Evolutionary conservation across 2,797 vertebrate species (phyloP).

Genomic region (Neosalanx taihuensis): DNA sequence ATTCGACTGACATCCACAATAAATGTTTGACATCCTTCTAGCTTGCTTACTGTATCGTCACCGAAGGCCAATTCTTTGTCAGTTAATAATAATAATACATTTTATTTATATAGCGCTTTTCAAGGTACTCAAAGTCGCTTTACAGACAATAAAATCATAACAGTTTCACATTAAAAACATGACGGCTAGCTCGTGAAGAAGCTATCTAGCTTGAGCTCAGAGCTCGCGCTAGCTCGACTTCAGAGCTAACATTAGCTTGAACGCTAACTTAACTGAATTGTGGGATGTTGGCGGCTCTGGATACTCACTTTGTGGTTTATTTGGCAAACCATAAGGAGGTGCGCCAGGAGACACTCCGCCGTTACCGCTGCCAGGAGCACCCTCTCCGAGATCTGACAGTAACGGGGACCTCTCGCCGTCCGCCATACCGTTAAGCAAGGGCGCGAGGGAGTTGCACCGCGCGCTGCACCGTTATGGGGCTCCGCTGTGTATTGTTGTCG

Average conservation of each 20-base stretch:
- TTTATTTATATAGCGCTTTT: too few species aligned
- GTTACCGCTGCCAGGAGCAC: constrained; percentile 75
- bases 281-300: constrained; percentile 36
- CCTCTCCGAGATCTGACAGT: constrained; percentile 83
- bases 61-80: neutral
- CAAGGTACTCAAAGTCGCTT: too few species aligned
- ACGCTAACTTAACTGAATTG: neutral
- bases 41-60: neutral
- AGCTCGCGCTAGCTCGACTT: neutral
- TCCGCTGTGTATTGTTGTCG: constrained; percentile 66
- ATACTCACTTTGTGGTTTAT: constrained; percentile 84
- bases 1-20: neutral
- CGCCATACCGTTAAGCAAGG: constrained; percentile 79
- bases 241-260: neutral
- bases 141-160: too few species aligned
- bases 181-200: neutral
- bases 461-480: constrained; percentile 41
- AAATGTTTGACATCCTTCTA: neutral
- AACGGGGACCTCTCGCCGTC: constrained; percentile 92
- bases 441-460: constrained; percentile 50
- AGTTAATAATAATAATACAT: too few species aligned
- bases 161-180: too few species aligned
- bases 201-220: neutral
- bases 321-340: constrained; percentile 73
- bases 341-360: constrained; percentile 75